Evolutionary conservation across 2,797 vertebrate genomes (phyloP), one percentile per base, ranked within the genome.

Genomic region (Premnoplex brunnescens): DNA sequence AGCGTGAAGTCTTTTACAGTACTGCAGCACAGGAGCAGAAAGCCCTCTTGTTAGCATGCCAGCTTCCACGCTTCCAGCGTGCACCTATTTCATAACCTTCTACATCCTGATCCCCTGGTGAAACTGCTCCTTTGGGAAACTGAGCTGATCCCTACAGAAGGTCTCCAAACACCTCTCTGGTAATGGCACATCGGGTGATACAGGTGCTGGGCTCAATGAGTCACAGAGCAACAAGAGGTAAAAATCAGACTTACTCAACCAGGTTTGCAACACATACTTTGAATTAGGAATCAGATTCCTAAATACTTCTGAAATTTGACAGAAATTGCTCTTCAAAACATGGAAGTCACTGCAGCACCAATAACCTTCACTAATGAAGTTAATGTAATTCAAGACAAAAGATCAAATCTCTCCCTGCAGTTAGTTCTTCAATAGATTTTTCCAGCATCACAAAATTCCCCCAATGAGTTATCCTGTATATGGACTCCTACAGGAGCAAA

Each of bases 41-140:
- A 81, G 14, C 9, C 37, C 9, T 55, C 48, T 68, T 60, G 43
- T 66, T 82, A 37, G 20, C 28, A 43, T 56, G 32, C 20, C 52
- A 39, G 41, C 39, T 85, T 76, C 48, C 32, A 63, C 0, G 0
- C 7, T 81, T 78, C 34, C 26, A 55, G 10, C 0, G 0, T n/a
- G 8, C 21, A 19, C 46, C 30, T 82, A 3, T 76, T 82, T 79
- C 37, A 64, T 18, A 69, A 12, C 15, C 18, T 52, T 74, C 67
- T 63, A 0, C 13, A n/a, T 63, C n/a, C 36, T 17, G 36, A 19
- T 36, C 10, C 30, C 14, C 37, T 55, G 19, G 24, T 46, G 72
- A 71, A 77, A 67, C 12, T 72, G 27, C 15, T 64, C 7, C 4
- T 46, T 23, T 88, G 56, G 39, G 46, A 48, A 43, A 43, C 51